Evolutionary conservation across 2,888 invertebrate species (phyloP).

Genomic region (Mimachlamys varia): DNA sequence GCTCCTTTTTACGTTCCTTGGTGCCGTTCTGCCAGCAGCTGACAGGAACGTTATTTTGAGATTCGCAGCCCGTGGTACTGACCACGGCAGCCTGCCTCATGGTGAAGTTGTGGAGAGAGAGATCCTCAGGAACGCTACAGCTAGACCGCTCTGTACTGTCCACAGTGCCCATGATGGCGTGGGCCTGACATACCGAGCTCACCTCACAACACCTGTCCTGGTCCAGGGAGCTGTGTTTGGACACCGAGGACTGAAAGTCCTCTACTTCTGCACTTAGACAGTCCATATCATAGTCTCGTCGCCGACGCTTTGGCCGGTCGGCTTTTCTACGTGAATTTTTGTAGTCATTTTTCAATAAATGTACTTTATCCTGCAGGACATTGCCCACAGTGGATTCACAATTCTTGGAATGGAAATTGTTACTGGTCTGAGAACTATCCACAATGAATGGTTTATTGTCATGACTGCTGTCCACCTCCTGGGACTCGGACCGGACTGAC

Average conservation of each 20-base stretch:
- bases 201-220: conserved; percentile 13
- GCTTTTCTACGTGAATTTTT: conserved; percentile 79
- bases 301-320: conserved; percentile 78
- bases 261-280: conserved; percentile 48
- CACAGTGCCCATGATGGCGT: not conserved
- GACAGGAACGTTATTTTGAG: not conserved
- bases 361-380: not conserved
- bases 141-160: conserved; percentile 34
- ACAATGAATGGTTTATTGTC: conserved; percentile 13
- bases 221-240: not conserved
- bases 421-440: not conserved
- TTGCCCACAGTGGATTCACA: not conserved
- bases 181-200: not conserved
- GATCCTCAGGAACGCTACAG: conserved; percentile 59
- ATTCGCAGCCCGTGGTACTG: conserved; percentile 1
- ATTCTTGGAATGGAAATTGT: conserved; percentile 13
- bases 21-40: not conserved
- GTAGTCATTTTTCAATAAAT: conserved; percentile 59
- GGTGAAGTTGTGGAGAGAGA: conserved; percentile 55
- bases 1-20: not conserved
- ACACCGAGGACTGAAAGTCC: conserved; percentile 34
- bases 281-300: conserved; percentile 62
- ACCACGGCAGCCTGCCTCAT: conserved; percentile 11
- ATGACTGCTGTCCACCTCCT: not conserved
- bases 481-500: not conserved